phyloP scores from a whole-genome alignment of 2,113 vertebrate genomes.

The Diadophis punctatus region DNA sequence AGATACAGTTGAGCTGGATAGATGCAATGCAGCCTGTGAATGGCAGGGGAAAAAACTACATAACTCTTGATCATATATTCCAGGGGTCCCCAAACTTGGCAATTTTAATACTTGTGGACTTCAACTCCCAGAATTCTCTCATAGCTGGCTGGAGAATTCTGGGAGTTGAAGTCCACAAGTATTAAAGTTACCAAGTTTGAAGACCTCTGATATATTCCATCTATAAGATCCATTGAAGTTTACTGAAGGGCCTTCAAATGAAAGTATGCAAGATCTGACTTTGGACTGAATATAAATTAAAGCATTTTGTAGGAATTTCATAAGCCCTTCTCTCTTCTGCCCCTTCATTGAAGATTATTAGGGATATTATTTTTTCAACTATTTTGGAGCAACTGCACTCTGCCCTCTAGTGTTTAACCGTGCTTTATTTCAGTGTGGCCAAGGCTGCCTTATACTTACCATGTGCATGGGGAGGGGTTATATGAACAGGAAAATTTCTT shows the following conservation, averaged over 20 bases:
- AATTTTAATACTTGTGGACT: too few species aligned
- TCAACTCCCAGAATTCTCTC: too few species aligned
- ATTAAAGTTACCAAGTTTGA: too few species aligned
- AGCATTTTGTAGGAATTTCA: not conserved
- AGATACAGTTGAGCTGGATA: not conserved
- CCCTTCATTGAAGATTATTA: not conserved
- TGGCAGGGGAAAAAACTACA: not conserved
- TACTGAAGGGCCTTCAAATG: not conserved
- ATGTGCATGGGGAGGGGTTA: not conserved
- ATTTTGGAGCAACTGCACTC: not conserved
- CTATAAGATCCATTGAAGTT: not conserved
- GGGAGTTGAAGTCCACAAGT: too few species aligned
- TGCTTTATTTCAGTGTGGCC: not conserved
- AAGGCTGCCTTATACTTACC: not conserved
- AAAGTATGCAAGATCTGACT: not conserved
- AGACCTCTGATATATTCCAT: not conserved
- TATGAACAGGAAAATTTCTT: not conserved
- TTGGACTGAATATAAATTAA: not conserved
- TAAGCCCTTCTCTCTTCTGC: not conserved
- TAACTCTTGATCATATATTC: not conserved
- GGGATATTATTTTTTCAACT: not conserved
- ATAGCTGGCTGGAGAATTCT: too few species aligned
- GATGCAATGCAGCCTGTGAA: not conserved
- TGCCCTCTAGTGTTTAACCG: not conserved
- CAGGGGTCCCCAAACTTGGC: too few species aligned